Percentiles rank a stretch among this genome's conserved stretches.
These are phyloP conservation scores for Trichomycterus rosablanca DNA, from an alignment of 2,113 vertebrate genomes.

Conservation along the genomic window DNA sequence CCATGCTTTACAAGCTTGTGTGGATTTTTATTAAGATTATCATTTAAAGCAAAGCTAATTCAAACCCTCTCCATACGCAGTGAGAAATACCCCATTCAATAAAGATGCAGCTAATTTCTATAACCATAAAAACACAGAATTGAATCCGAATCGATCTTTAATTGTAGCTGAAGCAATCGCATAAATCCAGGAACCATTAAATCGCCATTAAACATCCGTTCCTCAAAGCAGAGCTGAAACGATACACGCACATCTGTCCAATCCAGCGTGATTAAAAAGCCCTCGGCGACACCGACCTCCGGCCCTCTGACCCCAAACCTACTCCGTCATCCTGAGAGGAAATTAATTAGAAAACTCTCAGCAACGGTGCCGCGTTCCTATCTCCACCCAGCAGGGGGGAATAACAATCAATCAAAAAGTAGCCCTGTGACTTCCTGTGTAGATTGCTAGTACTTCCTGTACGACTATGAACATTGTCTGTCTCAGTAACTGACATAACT, in stretches of 20 bases:
- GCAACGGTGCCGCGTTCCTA: conserved; percentile 8
- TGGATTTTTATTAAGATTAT: too few species aligned
- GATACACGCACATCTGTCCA: conserved; percentile 25
- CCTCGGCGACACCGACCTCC: conserved; percentile 18
- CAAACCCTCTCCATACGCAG: too few species aligned
- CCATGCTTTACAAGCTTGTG: too few species aligned
- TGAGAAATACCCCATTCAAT: conserved; percentile 5
- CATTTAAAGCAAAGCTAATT: too few species aligned
- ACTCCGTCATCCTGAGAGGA: conserved; percentile 30
- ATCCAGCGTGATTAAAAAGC: conserved; percentile 32
- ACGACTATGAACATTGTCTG: too few species aligned
- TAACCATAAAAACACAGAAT: background rate
- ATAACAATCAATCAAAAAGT: conserved; percentile 11
- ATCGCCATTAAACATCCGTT: conserved; percentile 13
- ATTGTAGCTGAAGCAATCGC: conserved; percentile 25
- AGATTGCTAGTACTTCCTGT: background rate
- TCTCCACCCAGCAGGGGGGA: conserved; percentile 5
- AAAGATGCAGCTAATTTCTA: conserved; percentile 11
- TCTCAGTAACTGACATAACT: too few species aligned
- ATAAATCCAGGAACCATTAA: conserved; percentile 20
- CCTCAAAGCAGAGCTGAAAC: conserved; percentile 14
- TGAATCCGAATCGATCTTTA: conserved; percentile 31
- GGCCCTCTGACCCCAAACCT: conserved; percentile 18
- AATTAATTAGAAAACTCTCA: conserved; percentile 35
- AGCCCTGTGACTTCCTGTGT: conserved; percentile 1